A percentile compares a stretch with the other conserved stretches of the same genome.
These are phyloP conservation scores for Sarcophaga carnaria DNA, from an alignment of 2,888 invertebrate species.

Conservation along the genomic window DNA sequence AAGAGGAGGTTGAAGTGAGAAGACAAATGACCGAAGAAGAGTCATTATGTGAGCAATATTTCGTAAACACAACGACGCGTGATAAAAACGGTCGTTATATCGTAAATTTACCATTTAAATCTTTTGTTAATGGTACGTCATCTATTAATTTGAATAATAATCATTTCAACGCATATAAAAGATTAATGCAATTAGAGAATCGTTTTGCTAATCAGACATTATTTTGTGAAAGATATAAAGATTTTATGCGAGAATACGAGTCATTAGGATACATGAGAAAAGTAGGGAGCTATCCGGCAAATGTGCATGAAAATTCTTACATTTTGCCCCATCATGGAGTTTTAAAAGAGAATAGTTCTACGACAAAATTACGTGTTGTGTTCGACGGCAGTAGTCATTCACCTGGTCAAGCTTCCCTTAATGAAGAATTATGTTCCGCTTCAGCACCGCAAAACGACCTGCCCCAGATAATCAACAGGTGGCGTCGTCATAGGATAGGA, in stretches of 20 bases:
- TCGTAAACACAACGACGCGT: constrained; percentile 34
- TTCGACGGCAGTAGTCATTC: constrained; percentile 52
- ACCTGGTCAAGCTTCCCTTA: constrained; percentile 32
- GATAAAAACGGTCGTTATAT: constrained; percentile 16
- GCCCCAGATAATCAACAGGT: constrained; percentile 36
- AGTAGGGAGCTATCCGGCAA: constrained; percentile 17
- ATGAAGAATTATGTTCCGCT: constrained; percentile 52
- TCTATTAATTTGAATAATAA: constrained; percentile 28
- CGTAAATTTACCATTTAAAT: constrained; percentile 40
- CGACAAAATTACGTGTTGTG: constrained; percentile 59
- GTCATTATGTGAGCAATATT: constrained; percentile 36
- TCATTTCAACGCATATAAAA: constrained; percentile 31
- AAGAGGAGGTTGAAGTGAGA: too few species aligned
- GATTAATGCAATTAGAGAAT: constrained; percentile 39
- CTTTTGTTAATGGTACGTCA: background rate
- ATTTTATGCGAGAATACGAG: constrained; percentile 56
- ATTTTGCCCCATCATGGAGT: constrained; percentile 57
- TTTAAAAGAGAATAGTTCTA: constrained; percentile 52
- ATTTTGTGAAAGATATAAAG: constrained; percentile 41
- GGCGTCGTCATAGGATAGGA: constrained; percentile 45
- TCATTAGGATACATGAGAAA: constrained; percentile 49
- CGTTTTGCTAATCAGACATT: constrained; percentile 25
- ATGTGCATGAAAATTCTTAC: too few species aligned
- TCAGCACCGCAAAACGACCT: constrained; percentile 29
- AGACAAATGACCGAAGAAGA: constrained; percentile 21